Evolutionary conservation across 2,113 vertebrate genomes (phyloP).

Genomic region (Pyrgilauda ruficollis): DNA sequence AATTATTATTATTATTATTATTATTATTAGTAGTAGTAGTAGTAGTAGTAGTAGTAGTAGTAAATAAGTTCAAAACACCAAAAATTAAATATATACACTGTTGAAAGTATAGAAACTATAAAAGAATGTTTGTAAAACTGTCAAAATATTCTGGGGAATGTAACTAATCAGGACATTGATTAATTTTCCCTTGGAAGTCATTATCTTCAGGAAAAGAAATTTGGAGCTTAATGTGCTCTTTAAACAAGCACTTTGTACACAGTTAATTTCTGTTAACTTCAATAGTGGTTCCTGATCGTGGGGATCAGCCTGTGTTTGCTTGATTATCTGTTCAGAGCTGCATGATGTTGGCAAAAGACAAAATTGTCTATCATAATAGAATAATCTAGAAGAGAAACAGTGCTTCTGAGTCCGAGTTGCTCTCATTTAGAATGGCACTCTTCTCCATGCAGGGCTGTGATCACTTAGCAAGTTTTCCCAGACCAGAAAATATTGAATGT

Average conservation of each 20-base stretch:
- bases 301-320: rapidly evolving
- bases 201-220: neutral
- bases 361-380: neutral
- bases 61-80: neutral
- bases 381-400: neutral
- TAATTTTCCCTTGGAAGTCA: neutral
- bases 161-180: neutral
- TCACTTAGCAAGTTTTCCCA: neutral
- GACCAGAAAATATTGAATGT: neutral
- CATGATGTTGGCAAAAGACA: neutral
- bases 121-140: neutral
- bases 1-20: neutral
- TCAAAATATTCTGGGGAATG: neutral
- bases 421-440: neutral
- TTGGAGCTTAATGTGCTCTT: neutral
- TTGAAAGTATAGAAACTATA: neutral
- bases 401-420: neutral
- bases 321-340: neutral
- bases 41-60: too few relatives aligned
- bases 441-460: neutral
- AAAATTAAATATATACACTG: neutral
- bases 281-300: neutral
- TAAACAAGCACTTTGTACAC: neutral
- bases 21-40: too few relatives aligned
- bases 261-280: neutral